Base-by-base conservation (phyloP, 2,113 vertebrate species). In the Phaetusa simplex region DNA sequence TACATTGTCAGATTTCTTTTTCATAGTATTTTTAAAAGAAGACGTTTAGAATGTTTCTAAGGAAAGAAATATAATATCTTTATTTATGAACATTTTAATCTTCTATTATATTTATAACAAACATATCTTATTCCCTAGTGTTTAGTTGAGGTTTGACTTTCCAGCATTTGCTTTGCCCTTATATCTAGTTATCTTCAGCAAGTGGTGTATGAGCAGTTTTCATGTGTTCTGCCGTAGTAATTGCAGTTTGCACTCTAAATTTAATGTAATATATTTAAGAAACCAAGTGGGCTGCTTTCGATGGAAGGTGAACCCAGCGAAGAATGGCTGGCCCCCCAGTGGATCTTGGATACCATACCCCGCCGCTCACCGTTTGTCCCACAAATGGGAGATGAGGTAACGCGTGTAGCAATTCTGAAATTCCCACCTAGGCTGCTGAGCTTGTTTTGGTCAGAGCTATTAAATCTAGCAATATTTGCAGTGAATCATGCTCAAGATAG, bases 361-460 rank as follows among this genome's bases (percentile, higher is more conserved):
- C 98, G 98, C 18, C 98, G 99, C 77, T 99, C 99, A 17, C 99
- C 99, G 17, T 99, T 99, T 74, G 99, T 99, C 64, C 99, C 99
- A 8, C 99, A 99, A 90, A 99, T 99, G 99, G 99, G 99, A 72
- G 99, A 99, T 89, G 99, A 99, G 98, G 99, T 99, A 98, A 95
- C 7, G 64, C 14, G 53, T 21, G 67, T 8, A 55, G 18, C 40
- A 14, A 5, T 26, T 16, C 32, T 53, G 49, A 6, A 69, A 2
- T 52, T 5, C 59, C 61, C 29, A 6, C 6, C 9, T 5, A 23
- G 10, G 43, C 34, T 56, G 40, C 5, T 4, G 30, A 66, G 20
- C 70, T 70, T 40, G 14, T 16, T 50, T 12, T 15, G n/a, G 8
- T 27, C 42, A 14, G 36, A 6, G 1, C 38, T 85, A 0, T 19